Conservation (phyloP, 2,797 vertebrate species). For the Mallotus villosus region DNA sequence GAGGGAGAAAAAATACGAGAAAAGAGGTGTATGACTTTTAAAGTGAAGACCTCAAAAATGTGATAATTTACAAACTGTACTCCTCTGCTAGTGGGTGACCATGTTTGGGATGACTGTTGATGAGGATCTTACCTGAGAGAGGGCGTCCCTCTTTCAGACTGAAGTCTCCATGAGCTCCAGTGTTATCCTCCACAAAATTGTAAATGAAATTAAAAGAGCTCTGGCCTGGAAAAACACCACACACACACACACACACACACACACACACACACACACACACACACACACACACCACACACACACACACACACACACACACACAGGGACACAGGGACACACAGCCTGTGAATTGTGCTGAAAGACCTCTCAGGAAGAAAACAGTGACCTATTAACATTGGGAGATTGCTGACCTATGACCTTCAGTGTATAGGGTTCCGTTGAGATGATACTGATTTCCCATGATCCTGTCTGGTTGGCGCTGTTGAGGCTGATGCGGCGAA, state of each 20-base stretch:
- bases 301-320: slow-evolving; percentile 2
- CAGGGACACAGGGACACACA: neutral
- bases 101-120: neutral
- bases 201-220: slow-evolving; percentile 65
- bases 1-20: too few relatives aligned
- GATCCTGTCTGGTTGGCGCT: slow-evolving; percentile 48
- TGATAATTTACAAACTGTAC: neutral
- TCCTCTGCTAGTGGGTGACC: neutral
- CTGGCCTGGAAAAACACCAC: slow-evolving; percentile 51
- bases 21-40: too few relatives aligned
- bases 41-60: neutral
- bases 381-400: too few relatives aligned
- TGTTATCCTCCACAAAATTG: slow-evolving; percentile 54
- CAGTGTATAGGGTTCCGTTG: slow-evolving; percentile 51
- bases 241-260: too few relatives aligned
- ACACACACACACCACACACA: too few relatives aligned
- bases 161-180: slow-evolving; percentile 51
- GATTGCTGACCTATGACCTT: slow-evolving; percentile 65
- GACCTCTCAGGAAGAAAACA: neutral
- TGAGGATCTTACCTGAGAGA: slow-evolving; percentile 50
- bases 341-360: neutral
- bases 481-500: slow-evolving; percentile 54
- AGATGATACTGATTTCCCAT: slow-evolving; percentile 62
- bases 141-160: slow-evolving; percentile 59
- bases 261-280: too few relatives aligned